These are phyloP conservation scores for Sphaerodactylus townsendi DNA, from an alignment of 2,113 vertebrate species.

Conservation along the genomic window DNA sequence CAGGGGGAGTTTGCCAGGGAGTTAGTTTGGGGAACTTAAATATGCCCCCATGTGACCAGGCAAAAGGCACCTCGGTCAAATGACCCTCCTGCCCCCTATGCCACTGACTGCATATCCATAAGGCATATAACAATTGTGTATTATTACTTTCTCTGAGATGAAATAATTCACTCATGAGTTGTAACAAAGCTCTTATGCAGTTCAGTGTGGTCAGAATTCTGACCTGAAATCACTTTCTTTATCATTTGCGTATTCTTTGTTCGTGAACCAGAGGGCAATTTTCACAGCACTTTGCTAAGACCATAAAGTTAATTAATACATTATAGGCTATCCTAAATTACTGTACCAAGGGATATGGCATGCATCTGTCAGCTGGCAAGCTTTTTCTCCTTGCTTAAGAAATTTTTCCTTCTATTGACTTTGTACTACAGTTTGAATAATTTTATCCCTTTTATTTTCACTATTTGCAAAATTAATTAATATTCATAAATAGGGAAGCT, in stretches of 20 bases:
- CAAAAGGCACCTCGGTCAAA: too few species aligned
- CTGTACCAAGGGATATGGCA: constrained; percentile 36
- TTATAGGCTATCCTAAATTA: constrained; percentile 50
- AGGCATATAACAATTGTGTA: not conserved
- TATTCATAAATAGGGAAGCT: not conserved
- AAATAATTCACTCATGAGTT: not conserved
- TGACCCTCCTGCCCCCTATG: too few species aligned
- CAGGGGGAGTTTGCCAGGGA: too few species aligned
- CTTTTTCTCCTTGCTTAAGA: constrained; percentile 19
- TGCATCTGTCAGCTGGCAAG: constrained; percentile 60
- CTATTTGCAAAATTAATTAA: not conserved
- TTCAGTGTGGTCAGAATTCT: not conserved
- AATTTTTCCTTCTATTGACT: constrained; percentile 39
- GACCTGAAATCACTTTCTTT: not conserved
- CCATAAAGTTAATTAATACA: constrained; percentile 46
- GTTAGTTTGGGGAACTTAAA: too few species aligned
- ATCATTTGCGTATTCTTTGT: not conserved
- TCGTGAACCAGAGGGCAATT: not conserved
- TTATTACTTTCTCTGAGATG: not conserved
- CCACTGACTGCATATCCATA: not conserved
- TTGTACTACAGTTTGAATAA: constrained; percentile 58
- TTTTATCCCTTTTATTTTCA: not conserved
- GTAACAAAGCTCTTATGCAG: not conserved
- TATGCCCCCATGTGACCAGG: too few species aligned
- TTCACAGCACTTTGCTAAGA: constrained; percentile 24